A percentile compares a stretch with the other conserved stretches of the same genome.
phyloP scores from a whole-genome alignment of 1,140 invertebrate species.

The Onthophagus taurus region DNA sequence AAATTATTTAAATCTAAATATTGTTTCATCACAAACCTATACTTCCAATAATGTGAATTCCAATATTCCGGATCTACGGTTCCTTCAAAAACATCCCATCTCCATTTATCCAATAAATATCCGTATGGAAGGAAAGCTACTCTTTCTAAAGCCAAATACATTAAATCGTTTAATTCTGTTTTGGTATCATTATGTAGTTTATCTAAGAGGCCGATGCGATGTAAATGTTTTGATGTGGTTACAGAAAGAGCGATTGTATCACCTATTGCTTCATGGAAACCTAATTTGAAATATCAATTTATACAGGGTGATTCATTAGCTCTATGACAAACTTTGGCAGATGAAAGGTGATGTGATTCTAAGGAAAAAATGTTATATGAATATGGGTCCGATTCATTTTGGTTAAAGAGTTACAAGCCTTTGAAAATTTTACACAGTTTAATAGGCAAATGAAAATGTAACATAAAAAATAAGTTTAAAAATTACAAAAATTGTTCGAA shows the following conservation, averaged over 20 bases:
- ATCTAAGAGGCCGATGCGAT: conserved; percentile 14
- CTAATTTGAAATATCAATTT: conserved; percentile 18
- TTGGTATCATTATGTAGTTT: neutral
- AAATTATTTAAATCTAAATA: neutral
- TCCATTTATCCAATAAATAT: conserved; percentile 46
- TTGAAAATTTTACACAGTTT: too few relatives aligned
- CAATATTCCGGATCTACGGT: conserved; percentile 39
- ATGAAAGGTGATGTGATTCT: too few relatives aligned
- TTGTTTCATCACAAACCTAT: conserved; percentile 38
- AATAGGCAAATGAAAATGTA: too few relatives aligned
- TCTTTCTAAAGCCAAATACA: conserved; percentile 53
- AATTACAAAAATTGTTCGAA: too few relatives aligned
- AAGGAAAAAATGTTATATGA: too few relatives aligned
- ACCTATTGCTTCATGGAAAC: conserved; percentile 65
- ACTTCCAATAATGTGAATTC: conserved; percentile 54
- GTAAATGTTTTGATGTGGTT: conserved; percentile 36
- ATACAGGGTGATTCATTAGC: neutral
- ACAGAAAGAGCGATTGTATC: conserved; percentile 58
- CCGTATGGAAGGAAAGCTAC: conserved; percentile 51
- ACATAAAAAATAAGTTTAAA: too few relatives aligned
- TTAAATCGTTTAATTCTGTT: conserved; percentile 30
- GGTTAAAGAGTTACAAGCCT: too few relatives aligned
- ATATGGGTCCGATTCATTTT: too few relatives aligned
- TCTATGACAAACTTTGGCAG: too few relatives aligned
- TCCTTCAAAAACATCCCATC: conserved; percentile 51